Evolutionary conservation across 2,797 vertebrate genomes (phyloP).

Genomic region (Harpagifer antarcticus): DNA sequence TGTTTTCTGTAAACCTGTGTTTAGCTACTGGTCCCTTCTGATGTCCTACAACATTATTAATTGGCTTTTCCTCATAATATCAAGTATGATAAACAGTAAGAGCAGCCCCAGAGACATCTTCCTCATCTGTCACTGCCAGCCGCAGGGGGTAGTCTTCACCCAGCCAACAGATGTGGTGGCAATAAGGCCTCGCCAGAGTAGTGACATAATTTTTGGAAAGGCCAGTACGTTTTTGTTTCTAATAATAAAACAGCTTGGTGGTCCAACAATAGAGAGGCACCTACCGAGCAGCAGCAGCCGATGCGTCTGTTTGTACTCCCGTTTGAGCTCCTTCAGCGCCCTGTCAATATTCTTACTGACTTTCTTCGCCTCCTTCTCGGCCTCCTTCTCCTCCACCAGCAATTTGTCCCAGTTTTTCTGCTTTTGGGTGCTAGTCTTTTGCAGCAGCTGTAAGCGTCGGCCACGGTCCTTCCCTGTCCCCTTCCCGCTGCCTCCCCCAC

Average conservation of each 20-base stretch:
- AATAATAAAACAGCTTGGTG: conserved; percentile 54
- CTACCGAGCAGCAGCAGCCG: conserved; percentile 95
- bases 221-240: conserved; percentile 55
- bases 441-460: conserved; percentile 84
- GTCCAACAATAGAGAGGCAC: conserved; percentile 66
- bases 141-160: conserved; percentile 58
- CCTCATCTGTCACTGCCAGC: conserved; percentile 67
- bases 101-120: conserved; percentile 44
- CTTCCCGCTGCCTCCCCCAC: conserved; percentile 73
- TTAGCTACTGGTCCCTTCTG: background rate
- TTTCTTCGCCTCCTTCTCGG: conserved; percentile 93
- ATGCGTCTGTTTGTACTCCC: conserved; percentile 95
- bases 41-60: background rate
- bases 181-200: conserved; percentile 62
- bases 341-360: conserved; percentile 94
- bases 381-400: conserved; percentile 93
- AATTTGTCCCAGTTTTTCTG: conserved; percentile 92
- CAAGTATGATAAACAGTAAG: conserved; percentile 4
- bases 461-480: conserved; percentile 82
- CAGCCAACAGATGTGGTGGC: conserved; percentile 71
- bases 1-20: conserved; percentile 15
- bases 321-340: conserved; percentile 92
- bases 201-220: conserved; percentile 68
- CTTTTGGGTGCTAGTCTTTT: conserved; percentile 84
- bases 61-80: background rate